phyloP scores from a whole-genome alignment of 2,797 vertebrate genomes.

The Smutsia gigantea region DNA sequence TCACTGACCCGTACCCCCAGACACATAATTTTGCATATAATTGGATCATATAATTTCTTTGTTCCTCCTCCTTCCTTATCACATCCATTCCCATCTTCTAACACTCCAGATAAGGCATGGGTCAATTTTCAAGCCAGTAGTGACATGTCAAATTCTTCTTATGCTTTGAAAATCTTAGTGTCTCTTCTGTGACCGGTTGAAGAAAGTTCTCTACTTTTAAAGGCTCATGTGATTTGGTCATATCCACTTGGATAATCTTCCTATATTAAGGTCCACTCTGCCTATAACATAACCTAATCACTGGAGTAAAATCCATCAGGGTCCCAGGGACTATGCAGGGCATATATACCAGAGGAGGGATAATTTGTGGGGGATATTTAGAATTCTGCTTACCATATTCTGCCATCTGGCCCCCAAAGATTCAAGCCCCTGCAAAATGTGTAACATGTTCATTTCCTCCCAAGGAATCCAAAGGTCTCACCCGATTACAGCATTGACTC shows the following conservation, averaged over 20 bases:
- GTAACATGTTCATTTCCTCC: background rate
- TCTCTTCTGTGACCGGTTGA: background rate
- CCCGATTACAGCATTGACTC: background rate
- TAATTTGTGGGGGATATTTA: background rate
- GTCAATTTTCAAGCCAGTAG: background rate
- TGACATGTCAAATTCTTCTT: background rate
- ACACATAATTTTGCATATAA: background rate
- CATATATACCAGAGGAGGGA: background rate
- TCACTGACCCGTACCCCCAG: background rate
- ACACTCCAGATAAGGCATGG: background rate
- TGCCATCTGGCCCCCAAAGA: background rate
- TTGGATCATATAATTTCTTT: background rate
- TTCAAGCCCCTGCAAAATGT: background rate
- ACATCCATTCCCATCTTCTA: background rate
- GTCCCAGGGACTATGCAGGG: background rate
- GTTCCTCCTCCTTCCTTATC: background rate
- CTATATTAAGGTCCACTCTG: background rate
- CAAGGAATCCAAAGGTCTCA: background rate
- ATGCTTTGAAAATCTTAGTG: background rate
- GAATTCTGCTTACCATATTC: background rate
- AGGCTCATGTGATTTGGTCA: background rate
- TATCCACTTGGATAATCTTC: background rate
- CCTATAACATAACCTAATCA: background rate
- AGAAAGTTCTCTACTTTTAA: background rate
- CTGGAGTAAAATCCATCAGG: background rate